These are phyloP conservation scores for Lamellibrachia luymesi DNA, from an alignment of 1,140 invertebrate species.

Conservation along the genomic window DNA sequence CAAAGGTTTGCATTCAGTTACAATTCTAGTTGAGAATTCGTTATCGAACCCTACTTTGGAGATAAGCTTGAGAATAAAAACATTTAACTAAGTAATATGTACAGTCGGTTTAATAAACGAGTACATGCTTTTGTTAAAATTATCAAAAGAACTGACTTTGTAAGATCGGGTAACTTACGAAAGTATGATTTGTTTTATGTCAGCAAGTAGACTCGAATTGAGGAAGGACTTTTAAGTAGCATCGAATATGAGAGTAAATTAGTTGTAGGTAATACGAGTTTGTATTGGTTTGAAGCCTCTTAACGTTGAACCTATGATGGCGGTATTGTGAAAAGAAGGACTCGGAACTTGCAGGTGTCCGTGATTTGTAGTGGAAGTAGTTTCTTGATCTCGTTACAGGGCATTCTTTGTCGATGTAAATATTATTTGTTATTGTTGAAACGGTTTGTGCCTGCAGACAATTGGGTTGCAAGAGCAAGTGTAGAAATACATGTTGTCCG, in stretches of 20 bases:
- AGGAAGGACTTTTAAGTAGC: too few species aligned
- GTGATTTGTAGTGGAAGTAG: background rate
- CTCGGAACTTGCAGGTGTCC: background rate
- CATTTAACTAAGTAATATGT: too few species aligned
- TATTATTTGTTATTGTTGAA: background rate
- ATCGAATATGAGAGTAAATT: too few species aligned
- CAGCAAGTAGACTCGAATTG: too few species aligned
- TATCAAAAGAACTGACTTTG: too few species aligned
- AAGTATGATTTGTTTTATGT: too few species aligned
- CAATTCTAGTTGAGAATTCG: background rate
- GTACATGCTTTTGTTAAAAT: too few species aligned
- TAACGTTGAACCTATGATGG: background rate
- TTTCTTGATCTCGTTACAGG: background rate
- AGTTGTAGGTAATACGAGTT: background rate
- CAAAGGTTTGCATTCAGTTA: background rate
- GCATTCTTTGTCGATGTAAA: background rate
- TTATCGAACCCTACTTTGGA: too few species aligned
- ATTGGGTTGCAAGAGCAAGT: background rate
- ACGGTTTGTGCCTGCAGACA: background rate
- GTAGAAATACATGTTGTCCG: background rate
- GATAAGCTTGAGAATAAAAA: background rate
- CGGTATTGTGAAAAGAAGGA: background rate
- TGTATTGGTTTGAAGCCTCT: background rate
- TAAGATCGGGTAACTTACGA: too few species aligned
- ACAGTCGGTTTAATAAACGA: too few species aligned